Percentiles rank a stretch among this genome's conserved stretches.
Conservation (phyloP, 2,888 invertebrate genomes). For the Rhogogaster chlorosoma region DNA sequence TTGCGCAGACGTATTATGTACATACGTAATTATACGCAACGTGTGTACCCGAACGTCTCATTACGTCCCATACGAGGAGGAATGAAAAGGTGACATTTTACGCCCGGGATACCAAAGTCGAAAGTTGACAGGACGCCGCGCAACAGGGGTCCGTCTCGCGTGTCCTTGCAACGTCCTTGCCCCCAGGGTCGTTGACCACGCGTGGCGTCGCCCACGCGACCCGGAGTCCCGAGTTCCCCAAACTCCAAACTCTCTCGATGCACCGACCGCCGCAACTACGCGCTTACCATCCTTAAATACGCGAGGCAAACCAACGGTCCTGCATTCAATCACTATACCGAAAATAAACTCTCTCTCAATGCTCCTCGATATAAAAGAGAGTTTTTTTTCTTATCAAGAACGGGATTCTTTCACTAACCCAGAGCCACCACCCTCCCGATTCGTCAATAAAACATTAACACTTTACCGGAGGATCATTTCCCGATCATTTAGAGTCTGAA, state of each 20-base stretch:
- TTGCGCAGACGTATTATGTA: neutral
- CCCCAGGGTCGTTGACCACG: slow-evolving; percentile 74
- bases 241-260: neutral
- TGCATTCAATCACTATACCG: neutral
- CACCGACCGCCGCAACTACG: slow-evolving; percentile 1
- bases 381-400: neutral
- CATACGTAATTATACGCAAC: neutral
- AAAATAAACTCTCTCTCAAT: slow-evolving; percentile 9
- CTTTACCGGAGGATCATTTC: neutral
- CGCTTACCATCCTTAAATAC: neutral
- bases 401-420: neutral
- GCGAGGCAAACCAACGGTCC: neutral
- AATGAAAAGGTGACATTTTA: neutral
- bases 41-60: neutral
- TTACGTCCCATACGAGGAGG: neutral
- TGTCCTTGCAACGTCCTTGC: slow-evolving; percentile 77
- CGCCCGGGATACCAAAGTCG: neutral
- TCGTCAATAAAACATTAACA: too few relatives aligned
- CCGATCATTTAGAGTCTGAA: neutral
- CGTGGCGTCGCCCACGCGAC: slow-evolving; percentile 67
- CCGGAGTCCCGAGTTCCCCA: slow-evolving; percentile 46
- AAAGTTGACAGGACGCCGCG: slow-evolving; percentile 27
- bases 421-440: too few relatives aligned
- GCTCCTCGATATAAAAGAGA: neutral
- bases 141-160: slow-evolving; percentile 61